A percentile compares a stretch with the other conserved stretches of the same genome.
Conservation (phyloP, 2,888 invertebrate species). For the Nysson spinosus region DNA sequence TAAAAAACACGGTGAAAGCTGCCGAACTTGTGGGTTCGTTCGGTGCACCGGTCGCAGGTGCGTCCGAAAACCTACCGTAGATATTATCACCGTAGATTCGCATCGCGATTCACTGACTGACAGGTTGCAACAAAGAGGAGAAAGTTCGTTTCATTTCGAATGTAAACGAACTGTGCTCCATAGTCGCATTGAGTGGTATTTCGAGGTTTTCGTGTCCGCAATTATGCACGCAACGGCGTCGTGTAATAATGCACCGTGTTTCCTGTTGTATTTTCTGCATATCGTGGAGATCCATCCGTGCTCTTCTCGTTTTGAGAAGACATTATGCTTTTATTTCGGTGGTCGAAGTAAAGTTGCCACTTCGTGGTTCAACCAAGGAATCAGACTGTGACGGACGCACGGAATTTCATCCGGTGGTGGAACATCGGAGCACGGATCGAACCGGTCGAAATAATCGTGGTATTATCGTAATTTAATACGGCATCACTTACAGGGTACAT, state of each 20-base stretch:
- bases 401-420: slow-evolving; percentile 49
- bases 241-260: slow-evolving; percentile 33
- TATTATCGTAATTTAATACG: slow-evolving; percentile 19
- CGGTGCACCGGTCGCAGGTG: slow-evolving; percentile 45
- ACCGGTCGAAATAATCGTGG: slow-evolving; percentile 28
- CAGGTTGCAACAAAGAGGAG: slow-evolving; percentile 40
- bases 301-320: too few relatives aligned
- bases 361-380: slow-evolving; percentile 39
- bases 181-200: slow-evolving; percentile 19
- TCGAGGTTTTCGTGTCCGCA: slow-evolving; percentile 38
- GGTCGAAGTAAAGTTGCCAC: too few relatives aligned
- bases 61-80: slow-evolving; percentile 15
- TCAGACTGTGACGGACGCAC: slow-evolving; percentile 60
- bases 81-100: slow-evolving; percentile 34
- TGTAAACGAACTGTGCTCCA: slow-evolving; percentile 10
- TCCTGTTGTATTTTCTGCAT: slow-evolving; percentile 23
- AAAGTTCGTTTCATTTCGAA: slow-evolving; percentile 37
- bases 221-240: slow-evolving; percentile 47
- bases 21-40: too few relatives aligned
- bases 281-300: background rate
- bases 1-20: slow-evolving; percentile 32
- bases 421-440: slow-evolving; percentile 19
- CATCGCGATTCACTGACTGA: slow-evolving; percentile 27
- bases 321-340: too few relatives aligned
- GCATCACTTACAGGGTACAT: slow-evolving; percentile 1